Base-by-base conservation (phyloP, 2,888 invertebrate genomes). In the Sphecodes monilicornis region DNA sequence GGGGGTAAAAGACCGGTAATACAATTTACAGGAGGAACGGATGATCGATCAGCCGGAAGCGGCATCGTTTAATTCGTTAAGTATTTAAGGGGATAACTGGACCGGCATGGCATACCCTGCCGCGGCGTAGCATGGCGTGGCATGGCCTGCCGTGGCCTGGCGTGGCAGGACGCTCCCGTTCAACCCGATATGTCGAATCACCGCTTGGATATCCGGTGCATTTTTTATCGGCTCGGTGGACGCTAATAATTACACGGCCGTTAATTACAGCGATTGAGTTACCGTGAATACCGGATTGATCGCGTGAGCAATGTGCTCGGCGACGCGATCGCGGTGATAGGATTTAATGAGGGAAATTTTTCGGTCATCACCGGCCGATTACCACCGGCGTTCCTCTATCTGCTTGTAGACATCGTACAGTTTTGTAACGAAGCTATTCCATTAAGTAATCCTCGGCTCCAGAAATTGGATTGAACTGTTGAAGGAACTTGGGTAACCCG, bases 51-150 rank as follows among this genome's bases (percentile, higher is more conserved):
- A 57, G 71, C 41, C 78, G 46, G 72, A 66, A 77, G 39, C n/a
- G 39, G 36, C 26, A 46, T 29, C 78, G 72, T 78, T 88, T 78
- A 70, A 86, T 79, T 86, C 76, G 85, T 83, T 76, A 81, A 72
- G 69, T 72, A 84, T 83, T 88, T 79, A 86, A 81, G 32, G 76
- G 69, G 26, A 68, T 68, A 68, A 68, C 66, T 68, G 64, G 32
- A 66, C 64, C 60, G 16, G 16, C 8, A n/a, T 50, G 10, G 36
- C 5, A 36, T 36, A 5, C n/a, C 64, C 16, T 29, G 16, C 32
- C 18, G 3, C 32, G 26, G 57, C 57, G 2, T 8, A 8, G 50
- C 22, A 6, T 0, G 6, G 50, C 60, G 5, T 4, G 16, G 64
- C 18, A n/a, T 54, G 46, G 46, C 46, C 3, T 41, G 6, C 22